Percentiles rank a stretch among this genome's conserved stretches.
Conservation (phyloP, 2,797 vertebrate species). For the Tenualosa ilisha region DNA sequence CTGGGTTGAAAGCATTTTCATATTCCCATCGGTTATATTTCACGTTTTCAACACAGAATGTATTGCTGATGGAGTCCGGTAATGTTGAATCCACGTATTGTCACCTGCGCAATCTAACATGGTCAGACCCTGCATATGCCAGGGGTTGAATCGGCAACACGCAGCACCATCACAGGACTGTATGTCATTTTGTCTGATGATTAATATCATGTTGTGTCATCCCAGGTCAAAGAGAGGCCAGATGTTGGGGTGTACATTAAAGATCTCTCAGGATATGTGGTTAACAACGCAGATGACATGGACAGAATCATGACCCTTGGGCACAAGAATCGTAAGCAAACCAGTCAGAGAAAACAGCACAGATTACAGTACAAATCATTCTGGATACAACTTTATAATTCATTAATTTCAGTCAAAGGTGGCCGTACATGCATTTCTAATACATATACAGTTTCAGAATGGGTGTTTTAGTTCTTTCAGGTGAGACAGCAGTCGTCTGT, state of each 20-base stretch:
- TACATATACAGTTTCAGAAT: background rate
- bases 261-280: slow-evolving; percentile 95
- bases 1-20: too few relatives aligned
- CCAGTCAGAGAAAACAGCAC: background rate
- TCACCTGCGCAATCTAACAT: too few relatives aligned
- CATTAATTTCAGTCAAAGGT: too few relatives aligned
- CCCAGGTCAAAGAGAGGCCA: slow-evolving; percentile 96
- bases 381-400: too few relatives aligned
- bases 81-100: too few relatives aligned
- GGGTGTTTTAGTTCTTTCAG: background rate
- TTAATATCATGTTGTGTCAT: background rate
- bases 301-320: slow-evolving; percentile 98
- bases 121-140: too few relatives aligned
- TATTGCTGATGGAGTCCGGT: too few relatives aligned
- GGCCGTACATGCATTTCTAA: background rate
- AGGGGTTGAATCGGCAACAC: too few relatives aligned
- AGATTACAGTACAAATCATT: background rate
- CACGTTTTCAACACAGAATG: too few relatives aligned
- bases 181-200: background rate
- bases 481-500: background rate
- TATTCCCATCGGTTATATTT: too few relatives aligned
- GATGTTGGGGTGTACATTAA: slow-evolving; percentile 99
- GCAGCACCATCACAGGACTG: too few relatives aligned
- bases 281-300: slow-evolving; percentile 99
- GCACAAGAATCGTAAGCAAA: slow-evolving; percentile 93